Conservation (phyloP, 2,888 invertebrate genomes). For the Pterostichus niger region DNA sequence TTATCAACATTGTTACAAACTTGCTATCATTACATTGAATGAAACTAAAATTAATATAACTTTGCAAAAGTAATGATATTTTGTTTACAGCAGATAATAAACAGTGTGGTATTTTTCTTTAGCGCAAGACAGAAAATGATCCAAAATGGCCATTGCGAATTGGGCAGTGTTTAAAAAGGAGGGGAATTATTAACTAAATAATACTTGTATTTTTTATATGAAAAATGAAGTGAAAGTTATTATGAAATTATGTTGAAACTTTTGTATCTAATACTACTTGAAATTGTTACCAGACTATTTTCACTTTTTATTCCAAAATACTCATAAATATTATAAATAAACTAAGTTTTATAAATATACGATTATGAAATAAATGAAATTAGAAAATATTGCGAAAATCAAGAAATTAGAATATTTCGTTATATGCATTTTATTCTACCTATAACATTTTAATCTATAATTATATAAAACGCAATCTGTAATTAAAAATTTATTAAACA, state of each 20-base stretch:
- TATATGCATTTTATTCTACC: too few species aligned
- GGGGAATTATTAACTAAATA: slow-evolving; percentile 17
- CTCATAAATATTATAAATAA: not conserved
- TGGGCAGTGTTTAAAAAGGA: slow-evolving; percentile 19
- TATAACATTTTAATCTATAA: too few species aligned
- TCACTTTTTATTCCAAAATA: not conserved
- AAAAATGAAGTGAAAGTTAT: slow-evolving; percentile 28
- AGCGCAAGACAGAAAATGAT: not conserved
- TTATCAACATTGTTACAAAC: slow-evolving; percentile 8
- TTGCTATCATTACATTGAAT: not conserved
- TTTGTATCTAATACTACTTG: not conserved
- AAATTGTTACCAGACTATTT: slow-evolving; percentile 10
- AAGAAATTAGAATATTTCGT: too few species aligned
- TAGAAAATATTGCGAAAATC: too few species aligned
- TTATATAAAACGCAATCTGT: too few species aligned
- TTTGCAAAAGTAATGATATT: too few species aligned
- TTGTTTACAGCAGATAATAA: not conserved
- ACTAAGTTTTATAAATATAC: too few species aligned
- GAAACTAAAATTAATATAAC: too few species aligned
- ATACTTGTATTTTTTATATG: slow-evolving; percentile 9
- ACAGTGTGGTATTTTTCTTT: not conserved
- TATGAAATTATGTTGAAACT: slow-evolving; percentile 25
- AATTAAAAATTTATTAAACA: too few species aligned
- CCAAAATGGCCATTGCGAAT: slow-evolving; percentile 10
- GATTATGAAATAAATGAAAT: too few species aligned